phyloP scores from a whole-genome alignment of 2,797 vertebrate species.

The Trematomus bernacchii region DNA sequence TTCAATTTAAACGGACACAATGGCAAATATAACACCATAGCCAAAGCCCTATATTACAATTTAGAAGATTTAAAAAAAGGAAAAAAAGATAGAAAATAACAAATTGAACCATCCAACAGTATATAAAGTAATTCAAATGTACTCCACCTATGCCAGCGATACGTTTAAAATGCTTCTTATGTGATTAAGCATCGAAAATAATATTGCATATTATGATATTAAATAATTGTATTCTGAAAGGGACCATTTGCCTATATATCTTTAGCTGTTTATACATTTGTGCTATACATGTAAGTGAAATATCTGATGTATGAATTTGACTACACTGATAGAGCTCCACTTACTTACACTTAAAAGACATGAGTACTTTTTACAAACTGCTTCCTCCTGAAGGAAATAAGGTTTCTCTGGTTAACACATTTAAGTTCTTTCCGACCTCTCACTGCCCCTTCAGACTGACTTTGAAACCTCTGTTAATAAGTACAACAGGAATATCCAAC shows the following conservation, averaged over 20 bases:
- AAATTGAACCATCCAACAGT: neutral
- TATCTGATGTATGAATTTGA: too few relatives aligned
- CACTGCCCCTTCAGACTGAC: neutral
- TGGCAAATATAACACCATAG: neutral
- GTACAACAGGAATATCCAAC: neutral
- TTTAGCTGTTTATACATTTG: too few relatives aligned
- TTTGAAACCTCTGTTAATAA: slow-evolving; percentile 22
- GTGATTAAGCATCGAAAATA: too few relatives aligned
- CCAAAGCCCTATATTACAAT: neutral
- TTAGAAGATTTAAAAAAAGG: neutral
- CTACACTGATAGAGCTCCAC: too few relatives aligned
- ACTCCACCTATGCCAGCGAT: too few relatives aligned
- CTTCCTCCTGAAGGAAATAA: neutral
- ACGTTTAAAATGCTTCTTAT: too few relatives aligned
- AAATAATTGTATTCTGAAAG: too few relatives aligned
- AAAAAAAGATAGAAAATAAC: neutral
- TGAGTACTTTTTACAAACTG: neutral
- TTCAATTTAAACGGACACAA: neutral
- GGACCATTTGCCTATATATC: too few relatives aligned
- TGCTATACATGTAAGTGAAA: too few relatives aligned
- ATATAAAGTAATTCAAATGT: neutral
- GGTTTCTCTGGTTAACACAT: neutral
- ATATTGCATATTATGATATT: too few relatives aligned
- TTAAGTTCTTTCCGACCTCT: neutral
- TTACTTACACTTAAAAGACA: neutral